Conservation (phyloP, 2,888 invertebrate species). For the Nymphalis polychloros region DNA sequence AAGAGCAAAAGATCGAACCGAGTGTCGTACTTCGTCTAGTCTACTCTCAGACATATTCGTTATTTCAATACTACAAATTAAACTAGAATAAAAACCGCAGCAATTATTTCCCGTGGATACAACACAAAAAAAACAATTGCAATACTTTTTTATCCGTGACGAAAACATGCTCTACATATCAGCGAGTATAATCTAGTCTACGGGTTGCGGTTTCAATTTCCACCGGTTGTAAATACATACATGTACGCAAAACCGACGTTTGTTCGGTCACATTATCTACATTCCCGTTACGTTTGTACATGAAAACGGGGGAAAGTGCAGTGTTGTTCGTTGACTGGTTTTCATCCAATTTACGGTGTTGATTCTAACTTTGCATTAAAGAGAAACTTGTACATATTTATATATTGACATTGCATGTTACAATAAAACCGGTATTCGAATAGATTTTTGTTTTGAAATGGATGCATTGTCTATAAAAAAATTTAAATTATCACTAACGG, state of each 20-base stretch:
- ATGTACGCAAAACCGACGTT: constrained; percentile 24
- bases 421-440: not conserved
- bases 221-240: constrained; percentile 23
- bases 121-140: not conserved
- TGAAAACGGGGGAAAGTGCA: constrained; percentile 27
- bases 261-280: constrained; percentile 28
- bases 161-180: constrained; percentile 15
- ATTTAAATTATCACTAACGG: not conserved
- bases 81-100: too few relatives aligned
- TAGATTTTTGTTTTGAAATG: not conserved
- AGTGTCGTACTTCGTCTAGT: too few relatives aligned
- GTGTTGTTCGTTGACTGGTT: constrained; percentile 10
- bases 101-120: not conserved
- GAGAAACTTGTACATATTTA: constrained; percentile 6
- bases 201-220: constrained; percentile 27
- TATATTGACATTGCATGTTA: constrained; percentile 6
- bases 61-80: not conserved
- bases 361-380: constrained; percentile 10
- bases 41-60: too few relatives aligned
- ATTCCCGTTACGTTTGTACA: constrained; percentile 25
- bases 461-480: not conserved
- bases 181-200: constrained; percentile 17
- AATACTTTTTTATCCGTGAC: constrained; percentile 12
- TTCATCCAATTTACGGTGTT: constrained; percentile 11
- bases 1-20: too few relatives aligned